A percentile compares a stretch with the other conserved stretches of the same genome.
Evolutionary conservation across 2,113 vertebrate genomes (phyloP).

Genomic region (Cairina moschata): DNA sequence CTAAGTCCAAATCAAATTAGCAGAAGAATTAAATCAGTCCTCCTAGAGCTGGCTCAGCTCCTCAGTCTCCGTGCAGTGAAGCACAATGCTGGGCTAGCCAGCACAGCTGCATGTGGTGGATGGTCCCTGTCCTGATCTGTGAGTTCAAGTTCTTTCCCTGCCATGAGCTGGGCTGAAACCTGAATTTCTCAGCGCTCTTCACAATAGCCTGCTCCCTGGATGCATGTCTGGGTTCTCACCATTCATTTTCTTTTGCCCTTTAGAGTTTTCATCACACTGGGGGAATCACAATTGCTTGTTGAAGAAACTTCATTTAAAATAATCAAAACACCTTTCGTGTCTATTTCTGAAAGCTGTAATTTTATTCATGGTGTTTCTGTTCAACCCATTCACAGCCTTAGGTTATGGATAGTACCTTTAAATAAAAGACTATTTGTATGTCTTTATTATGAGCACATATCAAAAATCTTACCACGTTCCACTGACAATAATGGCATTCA

Average conservation of each 20-base stretch:
- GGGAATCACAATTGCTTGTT: not conserved
- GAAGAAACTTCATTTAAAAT: slow-evolving; percentile 9
- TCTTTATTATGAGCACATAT: not conserved
- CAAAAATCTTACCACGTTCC: not conserved
- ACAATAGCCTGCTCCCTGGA: not conserved
- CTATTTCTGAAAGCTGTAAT: slow-evolving; percentile 5
- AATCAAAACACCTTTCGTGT: not conserved
- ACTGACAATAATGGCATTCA: not conserved
- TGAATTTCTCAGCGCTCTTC: not conserved
- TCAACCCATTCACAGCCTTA: not conserved
- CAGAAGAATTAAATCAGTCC: not conserved
- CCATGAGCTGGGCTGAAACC: not conserved
- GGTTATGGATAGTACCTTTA: slow-evolving; percentile 8
- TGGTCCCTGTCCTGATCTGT: fast-evolving
- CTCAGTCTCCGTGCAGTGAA: not conserved
- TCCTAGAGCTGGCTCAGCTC: not conserved
- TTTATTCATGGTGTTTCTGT: not conserved
- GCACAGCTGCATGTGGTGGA: not conserved
- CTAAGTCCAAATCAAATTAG: not conserved
- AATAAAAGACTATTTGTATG: not conserved
- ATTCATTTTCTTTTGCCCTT: not conserved
- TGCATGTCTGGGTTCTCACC: not conserved
- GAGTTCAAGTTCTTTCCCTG: not conserved
- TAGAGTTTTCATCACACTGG: not conserved
- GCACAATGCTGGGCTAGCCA: not conserved